Base-by-base conservation (phyloP, 2,888 invertebrate genomes). In the Orgyia antiqua region DNA sequence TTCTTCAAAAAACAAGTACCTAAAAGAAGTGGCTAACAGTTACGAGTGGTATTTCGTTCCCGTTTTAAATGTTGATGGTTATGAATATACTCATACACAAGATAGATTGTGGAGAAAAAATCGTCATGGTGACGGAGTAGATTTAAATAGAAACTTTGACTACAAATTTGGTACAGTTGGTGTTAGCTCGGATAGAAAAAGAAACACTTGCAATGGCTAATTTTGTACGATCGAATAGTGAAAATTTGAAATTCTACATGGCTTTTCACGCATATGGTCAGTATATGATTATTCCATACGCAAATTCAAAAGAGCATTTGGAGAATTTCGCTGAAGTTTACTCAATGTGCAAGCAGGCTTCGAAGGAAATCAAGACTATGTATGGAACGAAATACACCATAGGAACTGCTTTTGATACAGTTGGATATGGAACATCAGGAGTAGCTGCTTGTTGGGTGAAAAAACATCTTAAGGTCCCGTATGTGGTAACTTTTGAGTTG, bases 401-500 rank as follows among this genome's bases (percentile, higher is more conserved):
- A 2, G 82, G 82, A 2, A 77, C 72, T 1, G 73, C 77, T 1
- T 73, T 48, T 21, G 76, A 79, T 10, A 79, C 78, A 9, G 72
- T 82, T 2, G 80, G 82, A 0, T 82, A 80, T 19, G 10, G 28
- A 1, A 90, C 91, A 0, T 88, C 90, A 4, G 94, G 94, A 1
- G 87, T 89, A 4, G 92, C 91, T 32, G 73, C 88, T 34, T 94
- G 95, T 60, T 95, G 93, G 92, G 93, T 90, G 0, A 92, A 94
- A 53, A 90, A 88, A 0, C 71, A 58, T 0, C 87, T 87, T 24
- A 74, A 86, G n/a, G 87, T 90, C 1, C 91, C 90, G 74, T 80
- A 92, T 29, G 84, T 90, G 0, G 87, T 90, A 44, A 90, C 91
- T 0, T 90, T 92, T 29, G 94, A 94, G 64, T 75, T 93, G 2